Percentiles rank a stretch among this genome's conserved stretches.
Conservation (phyloP, 1,140 invertebrate species). For the Asobara japonica region DNA sequence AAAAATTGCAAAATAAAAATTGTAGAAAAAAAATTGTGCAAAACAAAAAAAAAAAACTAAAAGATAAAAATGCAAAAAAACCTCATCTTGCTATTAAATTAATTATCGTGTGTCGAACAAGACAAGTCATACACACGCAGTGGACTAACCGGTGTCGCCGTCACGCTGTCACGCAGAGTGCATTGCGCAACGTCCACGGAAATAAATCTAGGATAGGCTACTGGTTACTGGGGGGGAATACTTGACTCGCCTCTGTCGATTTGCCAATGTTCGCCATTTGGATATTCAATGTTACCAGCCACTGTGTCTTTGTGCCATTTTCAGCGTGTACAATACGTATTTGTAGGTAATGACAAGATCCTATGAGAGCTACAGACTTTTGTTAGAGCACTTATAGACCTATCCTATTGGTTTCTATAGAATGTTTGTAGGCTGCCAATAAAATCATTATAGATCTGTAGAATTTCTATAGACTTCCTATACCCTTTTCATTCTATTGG, state of each 20-base stretch:
- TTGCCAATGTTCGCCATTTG: constrained; percentile 2
- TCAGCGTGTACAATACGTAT: background rate
- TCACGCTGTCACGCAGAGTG: constrained; percentile 27
- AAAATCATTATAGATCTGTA: no score
- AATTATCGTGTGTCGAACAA: background rate
- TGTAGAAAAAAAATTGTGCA: no score
- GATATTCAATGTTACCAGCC: background rate
- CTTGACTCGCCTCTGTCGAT: background rate
- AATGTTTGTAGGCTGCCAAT: no score
- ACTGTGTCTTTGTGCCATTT: background rate
- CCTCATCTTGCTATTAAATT: background rate
- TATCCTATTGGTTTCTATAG: no score
- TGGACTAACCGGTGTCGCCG: background rate
- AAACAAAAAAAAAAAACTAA: no score
- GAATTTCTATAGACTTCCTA: no score
- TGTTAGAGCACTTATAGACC: no score
- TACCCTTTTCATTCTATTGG: no score
- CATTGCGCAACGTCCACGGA: constrained; percentile 53
- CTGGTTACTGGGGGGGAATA: constrained; percentile 38
- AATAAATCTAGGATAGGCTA: constrained; percentile 57
- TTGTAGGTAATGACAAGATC: no score
- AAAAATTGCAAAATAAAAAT: no score
- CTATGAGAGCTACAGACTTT: no score
- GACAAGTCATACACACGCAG: background rate
- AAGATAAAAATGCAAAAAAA: no score